Evolutionary conservation across 1,140 invertebrate species (phyloP).

Genomic region (Drosophila pseudoananassae): DNA sequence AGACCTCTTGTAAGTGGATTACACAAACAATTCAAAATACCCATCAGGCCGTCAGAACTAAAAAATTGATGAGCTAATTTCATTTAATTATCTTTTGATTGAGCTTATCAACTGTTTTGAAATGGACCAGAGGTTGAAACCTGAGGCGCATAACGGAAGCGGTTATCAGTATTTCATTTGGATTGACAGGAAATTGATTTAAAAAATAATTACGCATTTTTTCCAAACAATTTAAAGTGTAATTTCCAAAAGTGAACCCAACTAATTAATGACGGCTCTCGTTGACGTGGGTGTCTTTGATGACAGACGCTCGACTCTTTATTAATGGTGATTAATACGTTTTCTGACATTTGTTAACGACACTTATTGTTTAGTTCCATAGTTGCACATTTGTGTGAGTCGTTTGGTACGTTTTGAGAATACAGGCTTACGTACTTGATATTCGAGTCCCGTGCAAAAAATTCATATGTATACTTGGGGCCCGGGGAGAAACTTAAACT

Average conservation of each 20-base stretch:
- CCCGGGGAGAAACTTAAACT: constrained; percentile 34
- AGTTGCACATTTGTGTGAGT: constrained; percentile 9
- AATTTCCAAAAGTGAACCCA: neutral
- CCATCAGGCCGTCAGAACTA: neutral
- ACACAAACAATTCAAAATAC: neutral
- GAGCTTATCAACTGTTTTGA: constrained; percentile 1
- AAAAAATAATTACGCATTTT: neutral
- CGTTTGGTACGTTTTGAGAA: neutral
- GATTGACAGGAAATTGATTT: neutral
- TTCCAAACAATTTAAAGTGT: neutral
- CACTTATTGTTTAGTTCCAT: constrained; percentile 13
- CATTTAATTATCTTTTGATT: constrained; percentile 13
- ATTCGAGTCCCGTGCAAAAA: constrained; percentile 43
- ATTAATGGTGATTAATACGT: constrained; percentile 58
- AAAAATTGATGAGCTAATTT: constrained; percentile 6
- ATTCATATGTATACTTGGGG: constrained; percentile 10
- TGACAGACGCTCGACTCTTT: constrained; percentile 26
- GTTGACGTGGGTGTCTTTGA: constrained; percentile 8
- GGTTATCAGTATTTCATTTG: neutral
- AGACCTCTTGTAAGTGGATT: constrained; percentile 9
- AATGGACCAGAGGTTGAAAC: constrained; percentile 11
- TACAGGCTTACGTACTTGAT: constrained; percentile 28
- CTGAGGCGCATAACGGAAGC: neutral
- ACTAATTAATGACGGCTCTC: constrained; percentile 17
- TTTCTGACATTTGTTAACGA: constrained; percentile 17